Conservation (phyloP, 1,140 invertebrate genomes). For the Caenorhabditis tropicalis region DNA sequence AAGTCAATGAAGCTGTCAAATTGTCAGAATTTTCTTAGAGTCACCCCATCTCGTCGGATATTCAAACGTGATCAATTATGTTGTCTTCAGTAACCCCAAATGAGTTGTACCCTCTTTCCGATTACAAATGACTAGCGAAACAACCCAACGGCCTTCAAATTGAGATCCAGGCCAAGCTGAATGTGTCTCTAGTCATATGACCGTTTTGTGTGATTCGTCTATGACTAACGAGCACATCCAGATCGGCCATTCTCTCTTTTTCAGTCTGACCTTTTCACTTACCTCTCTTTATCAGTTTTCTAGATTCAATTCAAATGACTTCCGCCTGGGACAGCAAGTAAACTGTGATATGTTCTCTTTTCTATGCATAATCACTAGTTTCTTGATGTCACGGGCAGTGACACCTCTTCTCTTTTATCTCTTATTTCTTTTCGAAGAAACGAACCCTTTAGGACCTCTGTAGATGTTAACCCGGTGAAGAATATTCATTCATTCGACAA, state of each 20-base stretch:
- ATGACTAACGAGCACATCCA: slow-evolving; percentile 48
- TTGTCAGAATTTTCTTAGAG: too few relatives aligned
- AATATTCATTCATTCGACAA: not conserved
- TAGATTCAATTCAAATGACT: not conserved
- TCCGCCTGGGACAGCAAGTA: slow-evolving; percentile 41
- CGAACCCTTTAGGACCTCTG: slow-evolving; percentile 14
- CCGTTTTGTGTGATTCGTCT: not conserved
- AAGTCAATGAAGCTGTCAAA: too few relatives aligned
- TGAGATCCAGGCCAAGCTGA: slow-evolving; percentile 47
- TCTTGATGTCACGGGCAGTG: slow-evolving; percentile 20
- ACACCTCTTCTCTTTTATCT: not conserved
- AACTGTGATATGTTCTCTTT: slow-evolving; percentile 33
- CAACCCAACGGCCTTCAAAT: not conserved
- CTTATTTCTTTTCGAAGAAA: not conserved
- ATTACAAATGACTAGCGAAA: not conserved
- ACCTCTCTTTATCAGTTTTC: not conserved
- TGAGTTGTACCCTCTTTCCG: not conserved
- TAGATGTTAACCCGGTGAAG: slow-evolving; percentile 44
- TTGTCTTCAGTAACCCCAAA: not conserved
- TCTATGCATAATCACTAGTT: slow-evolving; percentile 26
- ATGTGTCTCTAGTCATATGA: slow-evolving; percentile 52
- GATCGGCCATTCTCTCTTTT: slow-evolving; percentile 22
- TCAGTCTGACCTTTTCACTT: not conserved
- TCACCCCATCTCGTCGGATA: too few relatives aligned
- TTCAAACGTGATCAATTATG: too few relatives aligned